Evolutionary conservation across 2,113 vertebrate genomes (phyloP), one percentile per base, ranked within the genome.

Genomic region (Pelobates fuscus): DNA sequence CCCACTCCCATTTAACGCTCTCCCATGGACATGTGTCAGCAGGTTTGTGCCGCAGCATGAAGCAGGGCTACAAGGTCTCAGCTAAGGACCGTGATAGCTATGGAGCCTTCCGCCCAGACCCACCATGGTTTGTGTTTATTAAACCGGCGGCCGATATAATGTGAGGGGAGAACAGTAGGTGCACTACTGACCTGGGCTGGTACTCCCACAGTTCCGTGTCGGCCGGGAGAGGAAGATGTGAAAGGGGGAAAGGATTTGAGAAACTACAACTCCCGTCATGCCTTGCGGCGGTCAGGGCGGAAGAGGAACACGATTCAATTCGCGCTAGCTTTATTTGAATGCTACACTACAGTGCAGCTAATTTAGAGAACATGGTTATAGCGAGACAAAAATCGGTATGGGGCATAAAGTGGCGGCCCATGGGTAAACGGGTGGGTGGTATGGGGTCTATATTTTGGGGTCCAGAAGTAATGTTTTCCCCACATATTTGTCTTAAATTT

Each of bases 21-120:
- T 21, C 23, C 43, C 67, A 59, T 44, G 58, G 32, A 70, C 8
- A 70, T 59, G 54, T 70, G 67, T 70, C 67, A 70, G 67, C 67
- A 70, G 67, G 54, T 43, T 70, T 59, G 18, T 59, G 21, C 54
- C 23, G 52, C 30, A 37, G 54, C 52, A 25, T 37, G 20, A 54
- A 17, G 2, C 23, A 58, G 17, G 52, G 52, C 52, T 55, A 10
- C 8, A 20, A 55, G 18, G n/a, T n/a, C n/a, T 11, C 11, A 17
- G 44, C 12, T 17, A 57, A 20, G 6, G n/a, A 2, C 5, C 2
- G 8, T 1, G 8, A 52, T 20, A 15, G 17, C 14, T 7, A 24
- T 2, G 21, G 11, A 23, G 55, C 55, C 12, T 20, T 58, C 1
- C 55, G 12, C 55, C 12, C 55, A 6, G 11, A n/a, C 2, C 12